A percentile compares a stretch with the other conserved stretches of the same genome.
phyloP scores from a whole-genome alignment of 2,797 vertebrate species.

The Enteromius thamalakanensis region DNA sequence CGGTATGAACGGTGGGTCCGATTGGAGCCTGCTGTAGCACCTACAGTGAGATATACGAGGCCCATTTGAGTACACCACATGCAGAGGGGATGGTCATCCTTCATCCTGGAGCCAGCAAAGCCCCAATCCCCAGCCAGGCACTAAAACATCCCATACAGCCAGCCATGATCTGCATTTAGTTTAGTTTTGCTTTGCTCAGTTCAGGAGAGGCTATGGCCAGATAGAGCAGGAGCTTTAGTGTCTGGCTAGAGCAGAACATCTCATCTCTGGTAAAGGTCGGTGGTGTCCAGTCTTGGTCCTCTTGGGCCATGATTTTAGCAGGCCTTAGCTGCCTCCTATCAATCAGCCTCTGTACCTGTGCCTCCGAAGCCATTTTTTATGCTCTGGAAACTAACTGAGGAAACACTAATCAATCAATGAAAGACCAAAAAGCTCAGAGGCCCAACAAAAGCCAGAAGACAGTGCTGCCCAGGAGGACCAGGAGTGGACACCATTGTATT shows the following conservation, averaged over 20 bases:
- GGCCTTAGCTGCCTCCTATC: slow-evolving; percentile 58
- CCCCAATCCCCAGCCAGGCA: slow-evolving; percentile 53
- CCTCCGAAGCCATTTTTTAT: slow-evolving; percentile 51
- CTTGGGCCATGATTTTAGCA: slow-evolving; percentile 56
- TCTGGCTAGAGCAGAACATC: slow-evolving; percentile 46
- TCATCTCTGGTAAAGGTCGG: slow-evolving; percentile 55
- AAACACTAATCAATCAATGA: slow-evolving; percentile 49
- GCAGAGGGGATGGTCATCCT: slow-evolving; percentile 47
- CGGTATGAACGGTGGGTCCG: slow-evolving; percentile 88
- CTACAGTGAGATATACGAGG: slow-evolving; percentile 48
- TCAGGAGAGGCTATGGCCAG: slow-evolving; percentile 43
- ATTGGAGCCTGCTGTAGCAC: slow-evolving; percentile 63
- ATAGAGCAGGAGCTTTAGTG: slow-evolving; percentile 52
- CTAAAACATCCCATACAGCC: slow-evolving; percentile 56
- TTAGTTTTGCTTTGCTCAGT: slow-evolving; percentile 49
- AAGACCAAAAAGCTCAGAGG: slow-evolving; percentile 57
- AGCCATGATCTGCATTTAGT: slow-evolving; percentile 56
- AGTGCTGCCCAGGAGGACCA: slow-evolving; percentile 61
- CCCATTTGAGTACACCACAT: slow-evolving; percentile 48
- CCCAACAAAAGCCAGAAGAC: slow-evolving; percentile 59
- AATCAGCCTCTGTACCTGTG: slow-evolving; percentile 52
- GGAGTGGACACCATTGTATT: slow-evolving; percentile 65
- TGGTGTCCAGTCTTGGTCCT: slow-evolving; percentile 67
- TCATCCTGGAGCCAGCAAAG: slow-evolving; percentile 45
- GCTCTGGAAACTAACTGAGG: slow-evolving; percentile 53